Base-by-base conservation (phyloP, 2,888 invertebrate genomes). In the Erebia epiphron region DNA sequence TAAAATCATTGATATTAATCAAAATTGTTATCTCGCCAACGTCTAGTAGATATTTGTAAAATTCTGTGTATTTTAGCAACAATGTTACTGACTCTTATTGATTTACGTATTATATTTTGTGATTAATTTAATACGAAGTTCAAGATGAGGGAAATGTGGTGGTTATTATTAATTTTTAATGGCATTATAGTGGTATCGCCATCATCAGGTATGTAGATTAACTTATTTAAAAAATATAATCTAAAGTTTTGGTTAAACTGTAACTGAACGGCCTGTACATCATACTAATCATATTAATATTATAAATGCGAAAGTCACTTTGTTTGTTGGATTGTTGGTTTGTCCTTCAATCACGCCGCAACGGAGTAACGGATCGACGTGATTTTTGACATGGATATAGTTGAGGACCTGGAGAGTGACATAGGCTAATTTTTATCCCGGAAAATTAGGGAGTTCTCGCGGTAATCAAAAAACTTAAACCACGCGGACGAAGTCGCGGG, bases 101-200 rank as follows among this genome's bases (percentile, higher is more conserved):
- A 57, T 26, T 26, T 11, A 18, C 54, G 9, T 16, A 16, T 18
- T 16, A 10, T 9, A 18, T 26, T 57, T 14, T 21, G 21, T 9
- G 7, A 8, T 26, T 18, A 4, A 35, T n/a, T 5, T 60, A 41
- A 11, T 10, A 41, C 1, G 13, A 43, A 62, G 16, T 62, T 21
- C 46, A 9, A 21, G 5, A 62, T 62, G 62, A 49, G 21, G 11
- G 14, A 49, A 62, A 7, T 49, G 49, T 62, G 62, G 62, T 62
- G 16, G 11, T 46, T 18, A 14, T 49, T 49, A 9, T 49, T 62
- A 0, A 0, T 62, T 49, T 13, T 62, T 13, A 14, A n/a, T 49
- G 62, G 2, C 14, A 18, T 49, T 8, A 13, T 18, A 14, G 5
- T 3, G 14, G 14, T 62, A 49, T 49, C 49, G 4, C 49, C 18